A percentile compares a stretch with the other conserved stretches of the same genome.
Conservation (phyloP, 2,888 invertebrate species). For the Neoaliturus tenellus region DNA sequence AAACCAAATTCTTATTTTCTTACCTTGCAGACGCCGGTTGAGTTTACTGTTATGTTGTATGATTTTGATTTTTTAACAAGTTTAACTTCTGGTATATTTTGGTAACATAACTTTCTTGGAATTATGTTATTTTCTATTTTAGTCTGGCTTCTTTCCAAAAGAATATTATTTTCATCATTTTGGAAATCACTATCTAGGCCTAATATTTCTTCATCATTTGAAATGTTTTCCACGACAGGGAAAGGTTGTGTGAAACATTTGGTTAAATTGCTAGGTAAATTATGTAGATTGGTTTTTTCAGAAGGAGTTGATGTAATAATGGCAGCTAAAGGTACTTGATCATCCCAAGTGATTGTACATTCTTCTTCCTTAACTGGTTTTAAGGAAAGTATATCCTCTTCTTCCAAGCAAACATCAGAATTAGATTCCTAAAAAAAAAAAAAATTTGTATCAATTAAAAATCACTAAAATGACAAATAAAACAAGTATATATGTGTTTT, state of each 20-base stretch:
- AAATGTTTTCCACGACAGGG: neutral
- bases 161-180: neutral
- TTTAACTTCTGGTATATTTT: too few relatives aligned
- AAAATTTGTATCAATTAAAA: too few relatives aligned
- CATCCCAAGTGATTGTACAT: slow-evolving; percentile 31
- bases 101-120: too few relatives aligned
- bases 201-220: neutral
- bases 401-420: neutral
- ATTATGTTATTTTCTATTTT: too few relatives aligned
- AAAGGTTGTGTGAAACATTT: too few relatives aligned
- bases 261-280: neutral
- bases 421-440: neutral
- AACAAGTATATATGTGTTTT: too few relatives aligned
- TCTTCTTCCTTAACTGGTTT: slow-evolving; percentile 7
- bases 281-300: neutral
- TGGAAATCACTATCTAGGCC: too few relatives aligned
- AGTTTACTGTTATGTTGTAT: too few relatives aligned
- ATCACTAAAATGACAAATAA: too few relatives aligned
- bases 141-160: too few relatives aligned
- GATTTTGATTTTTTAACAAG: neutral
- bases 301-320: neutral
- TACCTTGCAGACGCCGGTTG: neutral
- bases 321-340: slow-evolving; percentile 26
- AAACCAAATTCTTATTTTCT: neutral
- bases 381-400: neutral